These are phyloP conservation scores for Thereva unica DNA, from an alignment of 2,888 invertebrate species.

Conservation along the genomic window DNA sequence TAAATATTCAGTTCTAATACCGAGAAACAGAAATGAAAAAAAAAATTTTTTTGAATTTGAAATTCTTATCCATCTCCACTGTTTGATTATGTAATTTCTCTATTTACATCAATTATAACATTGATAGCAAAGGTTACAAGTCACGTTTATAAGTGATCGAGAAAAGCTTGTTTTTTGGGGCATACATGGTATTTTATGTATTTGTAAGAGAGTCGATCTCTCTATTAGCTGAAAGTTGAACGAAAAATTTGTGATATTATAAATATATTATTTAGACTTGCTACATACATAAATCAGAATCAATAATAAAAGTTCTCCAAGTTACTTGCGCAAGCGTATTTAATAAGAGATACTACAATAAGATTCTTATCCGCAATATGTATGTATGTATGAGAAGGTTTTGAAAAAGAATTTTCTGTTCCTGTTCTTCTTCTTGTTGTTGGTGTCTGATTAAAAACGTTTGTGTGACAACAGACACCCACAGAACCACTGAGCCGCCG, in stretches of 20 bases:
- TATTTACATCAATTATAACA: constrained; percentile 39
- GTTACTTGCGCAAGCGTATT: no score
- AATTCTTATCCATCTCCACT: constrained; percentile 25
- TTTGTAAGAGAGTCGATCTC: constrained; percentile 22
- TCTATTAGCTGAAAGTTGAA: no score
- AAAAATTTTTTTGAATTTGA: background rate
- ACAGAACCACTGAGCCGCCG: constrained; percentile 8
- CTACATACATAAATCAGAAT: no score
- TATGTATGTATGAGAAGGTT: no score
- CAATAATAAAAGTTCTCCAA: no score
- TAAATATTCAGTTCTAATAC: background rate
- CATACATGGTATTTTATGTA: constrained; percentile 30
- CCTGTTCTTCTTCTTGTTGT: background rate
- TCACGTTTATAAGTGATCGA: constrained; percentile 37
- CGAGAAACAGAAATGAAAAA: background rate
- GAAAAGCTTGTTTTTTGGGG: constrained; percentile 22
- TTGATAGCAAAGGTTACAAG: constrained; percentile 42
- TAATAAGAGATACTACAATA: no score
- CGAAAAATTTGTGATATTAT: no score
- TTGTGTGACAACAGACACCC: constrained; percentile 23
- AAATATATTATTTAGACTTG: no score
- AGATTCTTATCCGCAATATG: no score
- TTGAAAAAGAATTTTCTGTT: no score
- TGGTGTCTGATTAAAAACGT: background rate
- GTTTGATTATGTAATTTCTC: constrained; percentile 39